phyloP scores from a whole-genome alignment of 2,113 vertebrate species.

The human region GRCh38 chr5:59042501-59043000 shows the following conservation, averaged over 20 bases:
- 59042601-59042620: neutral
- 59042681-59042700: slow-evolving; percentile 1
- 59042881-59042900: slow-evolving; percentile 65
- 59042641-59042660: neutral
- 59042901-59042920: slow-evolving; percentile 44
- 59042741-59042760: slow-evolving; percentile 24
- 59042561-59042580: neutral
- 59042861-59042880: slow-evolving; percentile 38
- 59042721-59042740: slow-evolving; percentile 48
- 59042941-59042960: slow-evolving; percentile 55
- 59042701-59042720: neutral
- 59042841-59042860: slow-evolving; percentile 54
- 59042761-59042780: slow-evolving; percentile 15
- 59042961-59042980: slow-evolving; percentile 38
- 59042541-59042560: slow-evolving; percentile 25
- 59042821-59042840: slow-evolving; percentile 62
- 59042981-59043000: slow-evolving; percentile 33
- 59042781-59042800: slow-evolving; percentile 34
- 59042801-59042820: slow-evolving; percentile 54
- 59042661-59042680: slow-evolving; percentile 4
- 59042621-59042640: neutral
- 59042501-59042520: neutral
- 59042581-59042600: slow-evolving; percentile 17
- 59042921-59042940: slow-evolving; percentile 38
- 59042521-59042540: slow-evolving; percentile 9